Evolutionary conservation across 2,888 invertebrate species (phyloP).

Genomic region (Scaptodrosophila latifasciaeformis): DNA sequence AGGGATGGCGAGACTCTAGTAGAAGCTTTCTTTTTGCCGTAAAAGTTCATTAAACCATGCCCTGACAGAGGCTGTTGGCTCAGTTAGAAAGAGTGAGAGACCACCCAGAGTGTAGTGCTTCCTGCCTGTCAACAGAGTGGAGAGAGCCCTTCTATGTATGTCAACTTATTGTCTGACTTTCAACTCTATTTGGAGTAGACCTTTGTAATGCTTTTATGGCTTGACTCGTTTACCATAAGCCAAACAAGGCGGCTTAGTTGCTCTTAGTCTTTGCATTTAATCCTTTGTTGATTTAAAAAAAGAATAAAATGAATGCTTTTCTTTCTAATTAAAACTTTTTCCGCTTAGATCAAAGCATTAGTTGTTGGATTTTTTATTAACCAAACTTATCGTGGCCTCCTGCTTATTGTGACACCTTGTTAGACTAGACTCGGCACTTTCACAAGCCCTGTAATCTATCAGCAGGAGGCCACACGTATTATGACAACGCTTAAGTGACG

Average conservation of each 20-base stretch:
- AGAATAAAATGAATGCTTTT: no score
- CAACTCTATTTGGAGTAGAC: not conserved
- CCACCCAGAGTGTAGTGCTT: constrained; percentile 38
- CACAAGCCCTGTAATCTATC: constrained; percentile 1
- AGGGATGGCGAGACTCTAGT: no score
- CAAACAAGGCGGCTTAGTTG: not conserved
- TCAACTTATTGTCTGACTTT: constrained; percentile 52
- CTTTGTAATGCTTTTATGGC: not conserved
- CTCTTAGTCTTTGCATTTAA: constrained; percentile 1
- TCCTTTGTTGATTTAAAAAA: no score
- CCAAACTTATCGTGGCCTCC: constrained; percentile 31
- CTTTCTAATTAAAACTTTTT: constrained; percentile 56
- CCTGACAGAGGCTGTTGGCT: constrained; percentile 36
- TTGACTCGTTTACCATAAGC: not conserved
- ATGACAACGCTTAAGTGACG: not conserved
- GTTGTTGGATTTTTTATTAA: constrained; percentile 10
- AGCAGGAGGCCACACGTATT: constrained; percentile 17
- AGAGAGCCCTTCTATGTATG: constrained; percentile 43
- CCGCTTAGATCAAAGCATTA: constrained; percentile 12
- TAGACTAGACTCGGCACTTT: not conserved
- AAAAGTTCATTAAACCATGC: constrained; percentile 40
- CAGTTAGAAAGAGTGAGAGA: constrained; percentile 13
- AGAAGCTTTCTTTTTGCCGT: constrained; percentile 12
- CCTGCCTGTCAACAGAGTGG: not conserved
- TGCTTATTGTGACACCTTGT: no score